These are phyloP conservation scores for Pleuronectes platessa DNA, from an alignment of 2,113 vertebrate genomes.

Conservation along the genomic window DNA sequence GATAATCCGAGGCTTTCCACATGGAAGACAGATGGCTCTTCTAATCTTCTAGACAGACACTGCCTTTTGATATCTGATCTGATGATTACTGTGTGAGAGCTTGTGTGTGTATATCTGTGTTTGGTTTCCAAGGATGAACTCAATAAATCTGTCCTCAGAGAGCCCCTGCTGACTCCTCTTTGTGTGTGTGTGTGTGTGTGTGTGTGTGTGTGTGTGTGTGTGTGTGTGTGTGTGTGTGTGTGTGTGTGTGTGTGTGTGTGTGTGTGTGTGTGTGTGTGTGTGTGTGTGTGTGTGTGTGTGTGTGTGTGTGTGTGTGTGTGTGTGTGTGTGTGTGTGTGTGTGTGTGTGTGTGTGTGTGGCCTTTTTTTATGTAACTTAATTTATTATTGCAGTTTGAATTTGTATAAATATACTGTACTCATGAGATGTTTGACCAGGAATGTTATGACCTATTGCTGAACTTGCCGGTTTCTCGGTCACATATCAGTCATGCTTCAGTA, in stretches of 20 bases:
- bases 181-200: constrained; percentile 1
- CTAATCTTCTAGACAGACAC: constrained; percentile 75
- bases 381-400: no score
- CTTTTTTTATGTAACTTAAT: no score
- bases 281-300: no score
- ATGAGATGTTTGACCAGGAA: no score
- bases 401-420: no score
- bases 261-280: neutral
- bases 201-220: neutral
- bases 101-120: neutral
- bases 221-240: no score
- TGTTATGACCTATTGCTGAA: no score
- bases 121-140: constrained; percentile 40
- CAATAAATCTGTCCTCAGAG: constrained; percentile 49
- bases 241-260: neutral
- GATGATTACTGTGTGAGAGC: constrained; percentile 42
- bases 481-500: constrained; percentile 1
- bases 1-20: constrained; percentile 70
- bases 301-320: neutral
- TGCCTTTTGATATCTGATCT: constrained; percentile 72
- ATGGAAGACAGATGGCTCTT: constrained; percentile 71
- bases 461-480: no score
- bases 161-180: constrained; percentile 27
- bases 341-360: no score
- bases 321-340: neutral